phyloP scores from a whole-genome alignment of 2,888 invertebrate species.

The Hoplodrina ambigua region DNA sequence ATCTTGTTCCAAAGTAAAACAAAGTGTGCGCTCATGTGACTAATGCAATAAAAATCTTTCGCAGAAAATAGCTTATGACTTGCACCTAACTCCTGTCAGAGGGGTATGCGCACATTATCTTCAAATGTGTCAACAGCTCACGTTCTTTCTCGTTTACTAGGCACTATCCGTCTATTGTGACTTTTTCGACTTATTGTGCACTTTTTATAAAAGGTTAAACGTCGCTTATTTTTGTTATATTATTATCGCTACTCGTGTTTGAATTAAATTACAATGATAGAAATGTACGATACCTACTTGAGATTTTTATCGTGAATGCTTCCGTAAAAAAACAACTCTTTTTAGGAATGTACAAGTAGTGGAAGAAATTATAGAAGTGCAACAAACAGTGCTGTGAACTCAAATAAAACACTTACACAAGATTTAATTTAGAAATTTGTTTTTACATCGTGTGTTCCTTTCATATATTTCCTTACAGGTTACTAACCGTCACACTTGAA shows the following conservation, averaged over 20 bases:
- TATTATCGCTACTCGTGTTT: constrained; percentile 36
- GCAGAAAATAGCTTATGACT: constrained; percentile 46
- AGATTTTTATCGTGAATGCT: neutral
- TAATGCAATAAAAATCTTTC: too few species aligned
- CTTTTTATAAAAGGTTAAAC: constrained; percentile 67
- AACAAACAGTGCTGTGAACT: too few species aligned
- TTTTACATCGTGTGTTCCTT: too few species aligned
- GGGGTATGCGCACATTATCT: constrained; percentile 88
- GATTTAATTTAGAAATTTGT: too few species aligned
- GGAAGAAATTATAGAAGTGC: too few species aligned
- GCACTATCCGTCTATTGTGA: constrained; percentile 79
- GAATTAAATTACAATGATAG: neutral
- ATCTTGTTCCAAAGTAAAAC: too few species aligned
- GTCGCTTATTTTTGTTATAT: constrained; percentile 46
- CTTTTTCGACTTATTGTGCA: constrained; percentile 75
- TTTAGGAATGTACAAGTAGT: neutral
- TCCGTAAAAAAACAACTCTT: fast-evolving
- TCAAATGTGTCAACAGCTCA: constrained; percentile 89
- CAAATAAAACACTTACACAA: too few species aligned
- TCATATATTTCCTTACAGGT: too few species aligned
- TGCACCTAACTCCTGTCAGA: constrained; percentile 68
- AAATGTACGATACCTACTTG: neutral
- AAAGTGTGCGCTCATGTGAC: too few species aligned
- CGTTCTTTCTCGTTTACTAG: constrained; percentile 83
- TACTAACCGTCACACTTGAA: too few species aligned